Evolutionary conservation across 2,113 vertebrate genomes (phyloP).

Genomic region (Paradoxurus hermaphroditus): DNA sequence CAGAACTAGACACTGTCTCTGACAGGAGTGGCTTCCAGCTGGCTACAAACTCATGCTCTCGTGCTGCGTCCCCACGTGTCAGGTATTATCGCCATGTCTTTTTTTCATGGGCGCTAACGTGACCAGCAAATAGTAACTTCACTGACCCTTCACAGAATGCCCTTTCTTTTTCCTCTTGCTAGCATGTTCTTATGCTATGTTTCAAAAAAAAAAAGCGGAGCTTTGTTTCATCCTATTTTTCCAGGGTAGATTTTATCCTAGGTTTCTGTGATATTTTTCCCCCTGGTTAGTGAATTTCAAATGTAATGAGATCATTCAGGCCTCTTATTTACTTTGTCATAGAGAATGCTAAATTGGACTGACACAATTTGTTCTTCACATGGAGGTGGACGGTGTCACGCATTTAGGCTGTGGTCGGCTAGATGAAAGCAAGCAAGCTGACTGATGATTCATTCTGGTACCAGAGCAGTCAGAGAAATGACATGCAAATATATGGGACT

Average conservation of each 20-base stretch:
- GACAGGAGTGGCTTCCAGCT: not conserved
- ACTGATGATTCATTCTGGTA: not conserved
- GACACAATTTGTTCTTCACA: not conserved
- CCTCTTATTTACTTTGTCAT: not conserved
- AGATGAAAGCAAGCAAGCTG: not conserved
- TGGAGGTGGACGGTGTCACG: not conserved
- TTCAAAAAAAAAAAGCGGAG: not conserved
- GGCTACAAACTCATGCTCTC: not conserved
- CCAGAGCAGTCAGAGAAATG: not conserved
- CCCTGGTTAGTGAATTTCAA: not conserved
- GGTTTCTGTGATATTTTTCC: not conserved
- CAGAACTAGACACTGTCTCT: not conserved
- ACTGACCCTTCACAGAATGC: not conserved
- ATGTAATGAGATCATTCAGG: not conserved
- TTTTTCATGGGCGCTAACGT: not conserved
- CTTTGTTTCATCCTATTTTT: not conserved
- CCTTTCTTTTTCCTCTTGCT: not conserved
- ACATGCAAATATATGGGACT: not conserved
- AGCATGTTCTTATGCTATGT: not conserved
- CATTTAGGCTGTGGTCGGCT: not conserved
- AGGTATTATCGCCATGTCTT: not conserved
- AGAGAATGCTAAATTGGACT: not conserved
- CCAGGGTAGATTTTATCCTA: not conserved
- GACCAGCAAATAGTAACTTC: not conserved
- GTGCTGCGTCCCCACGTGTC: not conserved